Base-by-base conservation (phyloP, 1,140 invertebrate genomes). In the Drosophila grimshawi region DNA sequence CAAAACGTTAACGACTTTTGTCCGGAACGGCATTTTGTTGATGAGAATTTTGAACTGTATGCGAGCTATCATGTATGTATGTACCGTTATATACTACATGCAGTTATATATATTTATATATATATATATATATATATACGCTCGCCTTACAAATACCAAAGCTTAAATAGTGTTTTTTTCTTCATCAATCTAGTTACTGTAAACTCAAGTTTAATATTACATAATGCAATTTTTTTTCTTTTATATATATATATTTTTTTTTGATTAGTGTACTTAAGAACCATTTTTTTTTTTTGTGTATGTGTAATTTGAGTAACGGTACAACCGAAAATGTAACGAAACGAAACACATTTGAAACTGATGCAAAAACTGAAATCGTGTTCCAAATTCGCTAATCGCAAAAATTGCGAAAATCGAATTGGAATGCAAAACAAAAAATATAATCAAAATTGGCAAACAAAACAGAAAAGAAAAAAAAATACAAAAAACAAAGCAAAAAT, bases 91-190 rank as follows among this genome's bases (percentile, higher is more conserved):
- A 19, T 19, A 19, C 19, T 19, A 19, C 19, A 19, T 19, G 19
- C 3, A 39, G 6, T 8, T 39, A 39, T 39, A 39, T 39, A 39
- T 39, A 39, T 39, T 2, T 39, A 39, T 39, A 39, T 39, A 39
- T 8, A 41, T 39, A 7, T 10, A 10, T 10, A 39, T 41, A 41
- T 41, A 41, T 7, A 30, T 11, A 30, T 11, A 51, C 45, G 52
- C 64, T 55, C 72, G 79, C 64, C 73, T 66, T 80, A 83, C 78
- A 60, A 71, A 86, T 83, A 86, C 83, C 83, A 86, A 86, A 86
- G 83, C 69, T 69, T 88, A 74, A 55, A 73, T 82, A 77, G 56
- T 69, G 76, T 78, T 68, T 56, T 70, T 53, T 49, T 73, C 32
- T 33, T 39, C 11, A 30, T 39, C 10, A 8, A 48, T 10, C 33